Evolutionary conservation across 2,113 vertebrate species (phyloP).

Genomic region (Dolichallabes microphthalmus): DNA sequence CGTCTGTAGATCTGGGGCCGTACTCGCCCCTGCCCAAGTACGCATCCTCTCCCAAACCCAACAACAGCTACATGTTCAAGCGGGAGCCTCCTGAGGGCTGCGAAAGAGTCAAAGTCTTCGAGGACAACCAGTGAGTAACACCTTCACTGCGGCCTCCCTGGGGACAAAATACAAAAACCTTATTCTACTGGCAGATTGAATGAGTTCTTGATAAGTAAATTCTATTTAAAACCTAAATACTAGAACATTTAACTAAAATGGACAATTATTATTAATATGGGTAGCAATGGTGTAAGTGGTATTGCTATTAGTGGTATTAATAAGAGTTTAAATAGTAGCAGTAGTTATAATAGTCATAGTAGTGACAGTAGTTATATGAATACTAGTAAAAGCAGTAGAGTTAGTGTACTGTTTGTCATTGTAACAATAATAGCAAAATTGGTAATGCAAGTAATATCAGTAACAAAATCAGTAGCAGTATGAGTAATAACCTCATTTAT

Average conservation of each 20-base stretch:
- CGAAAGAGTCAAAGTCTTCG: slow-evolving; percentile 93
- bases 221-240: background rate
- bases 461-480: background rate
- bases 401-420: too few species aligned
- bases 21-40: slow-evolving; percentile 97
- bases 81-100: slow-evolving; percentile 97
- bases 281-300: background rate
- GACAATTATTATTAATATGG: background rate
- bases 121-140: slow-evolving; percentile 91
- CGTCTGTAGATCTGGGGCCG: slow-evolving; percentile 84
- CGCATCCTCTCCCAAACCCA: slow-evolving; percentile 95
- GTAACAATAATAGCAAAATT: too few species aligned
- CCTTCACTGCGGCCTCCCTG: background rate
- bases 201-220: background rate
- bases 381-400: background rate
- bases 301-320: background rate
- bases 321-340: background rate
- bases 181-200: background rate
- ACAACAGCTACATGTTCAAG: slow-evolving; percentile 99
- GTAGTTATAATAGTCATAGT: background rate
- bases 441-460: background rate
- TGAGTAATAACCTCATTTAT: too few species aligned
- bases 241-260: background rate
- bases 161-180: background rate
- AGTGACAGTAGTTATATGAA: background rate